Evolutionary conservation across 2,888 invertebrate species (phyloP), one percentile per base, ranked within the genome.

Genomic region (Nezara viridula): DNA sequence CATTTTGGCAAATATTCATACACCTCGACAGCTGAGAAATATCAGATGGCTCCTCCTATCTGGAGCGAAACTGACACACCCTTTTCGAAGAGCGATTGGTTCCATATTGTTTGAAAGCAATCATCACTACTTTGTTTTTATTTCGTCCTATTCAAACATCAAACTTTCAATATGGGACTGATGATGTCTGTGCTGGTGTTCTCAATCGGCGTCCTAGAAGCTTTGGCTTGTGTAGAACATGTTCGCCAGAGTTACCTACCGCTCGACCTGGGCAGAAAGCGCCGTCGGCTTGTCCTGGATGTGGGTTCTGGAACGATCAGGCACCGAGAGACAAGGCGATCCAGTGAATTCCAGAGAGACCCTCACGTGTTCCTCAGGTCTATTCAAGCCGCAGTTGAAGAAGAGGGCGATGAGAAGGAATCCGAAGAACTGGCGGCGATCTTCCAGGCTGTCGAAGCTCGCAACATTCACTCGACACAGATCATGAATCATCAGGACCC

Each of bases 141-240:
- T 60, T 73, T 73, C 37, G 32, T 32, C 32, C 66, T 37, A 19
- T 21, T 27, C 7, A 5, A 0, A 37, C 66, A 14, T 73, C 0
- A 19, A 19, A 37, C 19, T 19, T 73, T 24, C 7, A 47, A 40
- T n/a, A 95, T 97, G 95, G 97, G 97, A 92, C 94, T 96, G 91
- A 93, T 97, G 92, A 93, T 97, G 90, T 96, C 97, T 88, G 93
- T 96, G 92, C 93, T 97, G 91, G 95, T 97, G 89, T 94, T 96
- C 91, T 96, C 96, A 93, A 95, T 96, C 91, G 97, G 97, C 90
- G 95, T 96, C 49, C 92, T 96, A 91, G 97, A 97, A 92, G 94
- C 95, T 81, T 92, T 95, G 89, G 94, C 95, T 90, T 95, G 95
- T 91, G 92, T 94, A 91, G 93, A 93, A 90, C 94, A 94, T 91